A percentile compares a stretch with the other conserved stretches of the same genome.
Evolutionary conservation across 2,797 vertebrate genomes (phyloP).

Genomic region (Syngnathus rostellatus): DNA sequence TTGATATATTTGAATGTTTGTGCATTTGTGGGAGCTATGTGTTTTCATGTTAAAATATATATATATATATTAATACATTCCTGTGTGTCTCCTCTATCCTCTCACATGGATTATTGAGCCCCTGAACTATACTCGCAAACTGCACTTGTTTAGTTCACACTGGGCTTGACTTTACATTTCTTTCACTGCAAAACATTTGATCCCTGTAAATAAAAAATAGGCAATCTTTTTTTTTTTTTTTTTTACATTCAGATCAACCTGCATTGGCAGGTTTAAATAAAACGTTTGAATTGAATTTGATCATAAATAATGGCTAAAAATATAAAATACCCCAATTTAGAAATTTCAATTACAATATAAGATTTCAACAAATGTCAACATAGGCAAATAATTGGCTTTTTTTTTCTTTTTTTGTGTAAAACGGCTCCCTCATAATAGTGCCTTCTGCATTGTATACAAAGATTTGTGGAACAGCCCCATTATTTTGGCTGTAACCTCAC

Average conservation of each 20-base stretch:
- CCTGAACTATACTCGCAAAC: constrained; percentile 64
- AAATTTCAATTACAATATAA: constrained; percentile 63
- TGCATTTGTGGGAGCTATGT: constrained; percentile 58
- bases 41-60: constrained; percentile 54
- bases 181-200: constrained; percentile 72
- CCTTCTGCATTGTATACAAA: constrained; percentile 48
- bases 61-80: constrained; percentile 67
- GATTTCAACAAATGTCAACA: constrained; percentile 58
- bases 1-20: constrained; percentile 58
- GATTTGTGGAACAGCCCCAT: constrained; percentile 55
- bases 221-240: constrained; percentile 71
- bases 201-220: constrained; percentile 72
- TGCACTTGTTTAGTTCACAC: constrained; percentile 64
- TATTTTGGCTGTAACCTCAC: constrained; percentile 48
- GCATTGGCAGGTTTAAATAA: constrained; percentile 71
- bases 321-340: constrained; percentile 66
- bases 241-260: constrained; percentile 80
- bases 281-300: constrained; percentile 69
- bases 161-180: constrained; percentile 66
- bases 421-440: constrained; percentile 51
- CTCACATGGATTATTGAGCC: constrained; percentile 68
- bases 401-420: constrained; percentile 55
- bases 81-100: constrained; percentile 71
- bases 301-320: constrained; percentile 68
- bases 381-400: constrained; percentile 38